Conservation (phyloP, 1,140 invertebrate species). For the Sitophilus oryzae region DNA sequence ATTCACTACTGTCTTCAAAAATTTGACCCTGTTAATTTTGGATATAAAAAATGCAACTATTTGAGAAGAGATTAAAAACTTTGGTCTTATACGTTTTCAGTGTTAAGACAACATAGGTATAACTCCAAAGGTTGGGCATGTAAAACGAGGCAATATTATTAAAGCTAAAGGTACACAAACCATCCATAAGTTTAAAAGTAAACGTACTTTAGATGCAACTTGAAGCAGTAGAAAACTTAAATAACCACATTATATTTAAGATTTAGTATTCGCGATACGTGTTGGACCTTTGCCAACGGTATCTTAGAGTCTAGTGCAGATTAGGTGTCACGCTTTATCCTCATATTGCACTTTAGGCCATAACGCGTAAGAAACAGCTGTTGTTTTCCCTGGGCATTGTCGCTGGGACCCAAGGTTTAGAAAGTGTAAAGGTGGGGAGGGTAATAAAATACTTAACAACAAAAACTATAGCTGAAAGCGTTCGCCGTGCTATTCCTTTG, state of each 20-base stretch:
- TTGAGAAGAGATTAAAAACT: too few species aligned
- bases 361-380: conserved; percentile 25
- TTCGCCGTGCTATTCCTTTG: too few species aligned
- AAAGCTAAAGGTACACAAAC: conserved; percentile 12
- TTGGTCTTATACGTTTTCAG: too few species aligned
- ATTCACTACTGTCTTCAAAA: too few species aligned
- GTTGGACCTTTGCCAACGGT: conserved; percentile 22
- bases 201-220: conserved; percentile 22
- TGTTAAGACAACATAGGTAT: too few species aligned
- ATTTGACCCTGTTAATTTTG: too few species aligned
- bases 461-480: too few species aligned
- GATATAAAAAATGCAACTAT: too few species aligned
- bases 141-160: conserved; percentile 16
- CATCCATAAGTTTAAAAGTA: conserved; percentile 17
- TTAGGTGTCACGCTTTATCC: conserved; percentile 25
- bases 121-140: too few species aligned
- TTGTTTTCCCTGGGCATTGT: conserved; percentile 21
- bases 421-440: conserved; percentile 18
- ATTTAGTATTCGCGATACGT: conserved; percentile 22
- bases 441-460: conserved; percentile 20
- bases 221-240: conserved; percentile 24
- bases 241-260: conserved; percentile 27
- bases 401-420: conserved; percentile 3
- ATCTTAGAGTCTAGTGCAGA: conserved; percentile 17
- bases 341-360: conserved; percentile 24